Conservation (phyloP, 2,113 vertebrate genomes). For the Lucifuga dentata region DNA sequence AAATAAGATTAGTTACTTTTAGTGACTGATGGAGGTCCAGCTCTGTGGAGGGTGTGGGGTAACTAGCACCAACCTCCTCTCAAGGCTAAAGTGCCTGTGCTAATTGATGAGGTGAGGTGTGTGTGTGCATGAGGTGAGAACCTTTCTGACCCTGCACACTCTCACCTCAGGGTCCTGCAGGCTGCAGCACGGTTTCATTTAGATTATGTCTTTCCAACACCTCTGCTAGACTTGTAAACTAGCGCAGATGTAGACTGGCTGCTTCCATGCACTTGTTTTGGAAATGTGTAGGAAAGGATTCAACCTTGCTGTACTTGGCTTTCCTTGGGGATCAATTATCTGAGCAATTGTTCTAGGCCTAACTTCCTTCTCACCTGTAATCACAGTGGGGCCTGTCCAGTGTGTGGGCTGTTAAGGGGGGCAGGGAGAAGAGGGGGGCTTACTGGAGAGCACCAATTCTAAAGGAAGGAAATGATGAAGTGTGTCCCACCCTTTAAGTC, state of each 20-base stretch:
- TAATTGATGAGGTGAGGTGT: conserved; percentile 75
- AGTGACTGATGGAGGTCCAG: conserved; percentile 30
- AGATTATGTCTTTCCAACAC: conserved; percentile 49
- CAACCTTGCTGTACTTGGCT: conserved; percentile 11
- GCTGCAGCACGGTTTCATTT: conserved; percentile 37
- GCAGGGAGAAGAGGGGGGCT: conserved; percentile 21
- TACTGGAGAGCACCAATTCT: conserved; percentile 28
- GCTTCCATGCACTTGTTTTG: conserved; percentile 41
- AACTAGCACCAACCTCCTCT: not conserved
- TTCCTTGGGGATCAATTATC: conserved; percentile 50
- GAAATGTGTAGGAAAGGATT: conserved; percentile 22
- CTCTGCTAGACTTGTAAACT: conserved; percentile 49
- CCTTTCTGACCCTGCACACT: conserved; percentile 54
- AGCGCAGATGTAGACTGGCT: conserved; percentile 48
- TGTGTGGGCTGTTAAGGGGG: conserved; percentile 35
- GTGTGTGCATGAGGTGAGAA: conserved; percentile 50
- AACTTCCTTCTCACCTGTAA: conserved; percentile 54
- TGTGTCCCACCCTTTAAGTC: conserved; percentile 47
- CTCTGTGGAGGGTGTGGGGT: conserved; percentile 32
- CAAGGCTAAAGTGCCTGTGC: conserved; percentile 34
- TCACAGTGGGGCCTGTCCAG: conserved; percentile 29
- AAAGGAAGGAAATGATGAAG: conserved; percentile 61
- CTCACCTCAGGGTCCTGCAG: conserved; percentile 64
- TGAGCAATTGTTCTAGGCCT: conserved; percentile 25
- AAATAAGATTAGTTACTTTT: conserved; percentile 21